Evolutionary conservation across 2,888 invertebrate species (phyloP), one percentile per base, ranked within the genome.

Genomic region (Lycia hirtaria): DNA sequence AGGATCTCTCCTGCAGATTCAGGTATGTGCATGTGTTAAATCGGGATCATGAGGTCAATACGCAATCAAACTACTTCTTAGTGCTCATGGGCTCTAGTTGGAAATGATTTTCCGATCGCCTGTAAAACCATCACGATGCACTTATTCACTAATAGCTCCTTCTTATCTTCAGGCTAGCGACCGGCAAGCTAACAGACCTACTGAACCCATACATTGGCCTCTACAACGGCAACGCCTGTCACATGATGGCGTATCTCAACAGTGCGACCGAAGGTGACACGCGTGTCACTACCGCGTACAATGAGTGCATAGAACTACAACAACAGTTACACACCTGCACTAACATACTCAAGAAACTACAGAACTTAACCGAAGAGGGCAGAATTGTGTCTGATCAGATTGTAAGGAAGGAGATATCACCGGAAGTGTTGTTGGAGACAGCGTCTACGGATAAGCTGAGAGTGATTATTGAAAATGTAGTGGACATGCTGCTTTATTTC

Each of bases 271-370:
- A 94, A 19, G 85, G 91, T 0, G 94, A 95, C 54, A 93, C 93
- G 0, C 93, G 93, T 70, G 87, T 91, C 12, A 70, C 85, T 1
- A 63, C 83, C 0, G 88, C 90, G 0, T 90, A 91, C 72, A 82
- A 96, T 93, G 97, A 98, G 87, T 97, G 98, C 76, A 94, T 97
- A 71, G 95, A 96, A 69, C 94, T 98, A 44, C 98, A 98, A 85
- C 96, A 97, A 65, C 98, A 98, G 84, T 85, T 98, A 52, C 98
- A 98, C 83, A 94, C 97, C 0, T 96, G 98, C 32, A 93, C 94
- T 48, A 95, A 95, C 73, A 95, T 97, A 15, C 93, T 97, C 82
- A 92, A 93, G 59, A 94, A 96, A 54, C 88, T 98, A 24, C 96
- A 96, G 80, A 93, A 93, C 4, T 90, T 91, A 0, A 73, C 92